Evolutionary conservation across 2,888 invertebrate genomes (phyloP), one percentile per base, ranked within the genome.

Genomic region (Tetrapedia diversipes): DNA sequence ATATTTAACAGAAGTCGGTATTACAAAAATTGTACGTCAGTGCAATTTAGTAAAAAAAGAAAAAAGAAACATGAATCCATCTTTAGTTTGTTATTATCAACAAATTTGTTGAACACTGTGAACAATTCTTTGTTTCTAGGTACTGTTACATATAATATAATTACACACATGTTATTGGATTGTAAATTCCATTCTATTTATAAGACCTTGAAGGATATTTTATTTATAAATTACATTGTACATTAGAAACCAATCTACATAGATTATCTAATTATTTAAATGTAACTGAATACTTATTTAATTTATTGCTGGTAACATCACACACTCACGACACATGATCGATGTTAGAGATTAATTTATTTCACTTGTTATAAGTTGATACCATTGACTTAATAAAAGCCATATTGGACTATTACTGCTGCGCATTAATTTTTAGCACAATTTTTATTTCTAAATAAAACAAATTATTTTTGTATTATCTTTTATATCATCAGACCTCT

Each of bases 351-450:
- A 64, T 61, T 84, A 77, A 84, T 80, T 80, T 78, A 79, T 84
- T 75, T 82, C 74, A 73, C 57, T 45, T 73, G 59, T 82, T 57
- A 63, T 75, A 66, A 61, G 66, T 78, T 59, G 59, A 74, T 67
- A 47, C 27, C 75, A 77, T 75, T 64, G 54, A 69, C 59, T 74
- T 63, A 84, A 84, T 82, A 84, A 84, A 84, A 56, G 24, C 27
- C 57, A 64, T 61, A 60, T 43, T 54, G 56, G 56, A 79, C 24
- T 57, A 63, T 24, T 29, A 39, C 14, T n/a, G 10, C 6, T 29
- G 54, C 51, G 11, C 24, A n/a, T 49, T 22, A 32, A 51, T 39
- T 14, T 22, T 34, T 27, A 11, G 4, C 1, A 14, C 22, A 47
- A 16, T 45, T 22, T 10, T 27, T 47, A 1, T 11, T 54, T n/a